A percentile compares a stretch with the other conserved stretches of the same genome.
phyloP scores from a whole-genome alignment of 2,888 invertebrate genomes.

The Netelia virgata region DNA sequence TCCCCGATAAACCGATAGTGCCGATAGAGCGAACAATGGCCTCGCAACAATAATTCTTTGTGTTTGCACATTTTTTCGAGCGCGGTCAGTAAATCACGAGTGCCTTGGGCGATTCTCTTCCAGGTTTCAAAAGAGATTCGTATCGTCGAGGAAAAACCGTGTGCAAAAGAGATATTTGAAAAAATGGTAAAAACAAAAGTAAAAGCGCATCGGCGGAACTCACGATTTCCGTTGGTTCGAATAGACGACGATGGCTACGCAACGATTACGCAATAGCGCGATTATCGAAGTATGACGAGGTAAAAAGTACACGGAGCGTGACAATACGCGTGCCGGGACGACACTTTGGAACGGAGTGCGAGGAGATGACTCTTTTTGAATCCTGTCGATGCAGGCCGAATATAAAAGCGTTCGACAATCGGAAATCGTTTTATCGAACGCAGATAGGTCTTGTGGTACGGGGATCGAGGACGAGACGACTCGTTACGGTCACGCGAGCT shows the following conservation, averaged over 20 bases:
- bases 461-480: conserved; percentile 67
- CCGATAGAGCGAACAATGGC: no score
- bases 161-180: neutral
- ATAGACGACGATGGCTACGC: conserved; percentile 44
- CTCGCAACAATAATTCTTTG: neutral
- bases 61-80: conserved; percentile 19
- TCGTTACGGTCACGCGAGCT: conserved; percentile 63
- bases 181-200: conserved; percentile 48
- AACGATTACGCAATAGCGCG: conserved; percentile 68
- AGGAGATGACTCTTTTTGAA: conserved; percentile 7
- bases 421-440: conserved; percentile 64
- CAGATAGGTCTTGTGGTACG: conserved; percentile 22
- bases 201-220: conserved; percentile 62
- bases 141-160: conserved; percentile 6
- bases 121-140: conserved; percentile 12
- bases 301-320: conserved; percentile 48
- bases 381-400: neutral
- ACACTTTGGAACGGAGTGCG: conserved; percentile 17
- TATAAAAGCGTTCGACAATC: conserved; percentile 51
- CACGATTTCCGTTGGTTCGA: conserved; percentile 58
- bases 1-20: conserved; percentile 24
- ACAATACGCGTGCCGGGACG: conserved; percentile 20
- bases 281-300: conserved; percentile 68
- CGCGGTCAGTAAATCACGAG: conserved; percentile 11
- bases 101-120: conserved; percentile 30